These are phyloP conservation scores for Trematomus bernacchii DNA, from an alignment of 2,797 vertebrate species.

Conservation along the genomic window DNA sequence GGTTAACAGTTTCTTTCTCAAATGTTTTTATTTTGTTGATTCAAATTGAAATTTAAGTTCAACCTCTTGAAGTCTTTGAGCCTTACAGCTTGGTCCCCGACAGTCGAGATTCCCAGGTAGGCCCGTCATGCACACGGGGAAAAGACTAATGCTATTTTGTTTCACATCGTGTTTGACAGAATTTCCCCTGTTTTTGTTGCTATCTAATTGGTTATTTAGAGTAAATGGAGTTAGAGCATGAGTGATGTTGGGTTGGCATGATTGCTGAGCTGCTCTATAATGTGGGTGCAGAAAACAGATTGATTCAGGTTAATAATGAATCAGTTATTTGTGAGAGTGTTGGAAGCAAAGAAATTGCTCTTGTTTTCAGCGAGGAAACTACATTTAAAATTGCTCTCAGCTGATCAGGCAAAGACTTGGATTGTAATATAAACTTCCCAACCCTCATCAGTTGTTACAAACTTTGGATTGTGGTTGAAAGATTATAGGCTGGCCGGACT, in stretches of 20 bases:
- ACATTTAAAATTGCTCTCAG: no score
- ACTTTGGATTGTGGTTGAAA: neutral
- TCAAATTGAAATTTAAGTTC: no score
- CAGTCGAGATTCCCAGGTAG: neutral
- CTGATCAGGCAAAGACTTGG: neutral
- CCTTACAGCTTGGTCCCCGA: no score
- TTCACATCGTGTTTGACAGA: no score
- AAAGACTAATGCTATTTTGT: neutral
- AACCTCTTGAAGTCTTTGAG: no score
- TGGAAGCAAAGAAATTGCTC: neutral
- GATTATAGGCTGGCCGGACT: no score
- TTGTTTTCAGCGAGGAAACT: no score
- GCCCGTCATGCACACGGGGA: neutral
- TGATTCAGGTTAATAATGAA: neutral
- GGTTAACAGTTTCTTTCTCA: no score
- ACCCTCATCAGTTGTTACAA: neutral
- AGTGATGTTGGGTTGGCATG: constrained; percentile 7
- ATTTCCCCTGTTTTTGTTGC: neutral
- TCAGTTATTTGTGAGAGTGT: neutral
- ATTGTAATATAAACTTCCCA: neutral
- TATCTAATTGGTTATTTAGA: neutral
- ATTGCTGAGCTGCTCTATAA: neutral
- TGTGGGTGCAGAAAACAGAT: constrained; percentile 1
- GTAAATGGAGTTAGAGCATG: neutral
- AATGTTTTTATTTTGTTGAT: no score